Evolutionary conservation across 2,888 invertebrate genomes (phyloP).

Genomic region (Odiellus spinosus): DNA sequence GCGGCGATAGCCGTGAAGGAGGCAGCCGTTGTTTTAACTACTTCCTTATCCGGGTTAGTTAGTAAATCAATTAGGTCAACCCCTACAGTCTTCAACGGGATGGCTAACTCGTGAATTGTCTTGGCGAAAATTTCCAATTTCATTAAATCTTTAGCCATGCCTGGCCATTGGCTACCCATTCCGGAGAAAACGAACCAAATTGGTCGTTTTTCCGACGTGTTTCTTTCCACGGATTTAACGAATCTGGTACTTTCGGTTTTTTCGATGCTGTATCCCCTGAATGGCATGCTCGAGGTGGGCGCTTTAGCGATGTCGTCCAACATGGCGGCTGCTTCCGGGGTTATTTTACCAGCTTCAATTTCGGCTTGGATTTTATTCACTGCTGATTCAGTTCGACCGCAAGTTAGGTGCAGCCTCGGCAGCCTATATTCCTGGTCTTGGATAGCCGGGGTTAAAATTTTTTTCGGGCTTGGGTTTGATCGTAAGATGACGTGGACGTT

Average conservation of each 20-base stretch:
- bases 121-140: constrained; percentile 60
- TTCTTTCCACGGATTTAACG: constrained; percentile 5
- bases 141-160: constrained; percentile 81
- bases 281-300: constrained; percentile 56
- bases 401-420: constrained; percentile 55
- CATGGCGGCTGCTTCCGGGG: constrained; percentile 52
- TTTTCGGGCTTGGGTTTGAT: constrained; percentile 45
- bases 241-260: constrained; percentile 32
- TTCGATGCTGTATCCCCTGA: constrained; percentile 64
- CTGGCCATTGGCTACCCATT: constrained; percentile 96
- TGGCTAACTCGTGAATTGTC: constrained; percentile 58
- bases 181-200: constrained; percentile 93
- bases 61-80: constrained; percentile 68
- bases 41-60: constrained; percentile 53
- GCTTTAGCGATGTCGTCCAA: constrained; percentile 54
- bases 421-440: constrained; percentile 30
- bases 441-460: background rate
- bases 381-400: constrained; percentile 70
- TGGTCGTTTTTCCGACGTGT: constrained; percentile 46
- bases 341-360: constrained; percentile 22
- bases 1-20: constrained; percentile 86
- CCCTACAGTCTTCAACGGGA: constrained; percentile 57
- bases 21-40: constrained; percentile 65
- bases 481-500: constrained; percentile 80
- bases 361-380: constrained; percentile 43